Evolutionary conservation across 2,113 vertebrate species (phyloP), one percentile per base, ranked within the genome.

Genomic region (Sinocyclocheilus rhinocerous): DNA sequence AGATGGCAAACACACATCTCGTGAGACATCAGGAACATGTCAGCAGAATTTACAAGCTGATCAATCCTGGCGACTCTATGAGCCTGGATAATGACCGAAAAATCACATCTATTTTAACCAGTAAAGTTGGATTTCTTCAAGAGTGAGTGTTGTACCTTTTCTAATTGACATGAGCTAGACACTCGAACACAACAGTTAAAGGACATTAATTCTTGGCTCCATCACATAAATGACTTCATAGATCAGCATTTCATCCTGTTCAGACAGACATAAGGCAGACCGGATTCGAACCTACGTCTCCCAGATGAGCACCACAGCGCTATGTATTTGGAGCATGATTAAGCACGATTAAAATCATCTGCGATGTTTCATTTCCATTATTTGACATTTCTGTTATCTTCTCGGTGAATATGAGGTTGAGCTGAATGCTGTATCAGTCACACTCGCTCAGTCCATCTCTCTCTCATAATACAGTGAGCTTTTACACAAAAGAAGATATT

Each of bases 121-220:
- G 2, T 33, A 33, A 33, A 3, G 29, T 33, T 33, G 29, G 29
- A 33, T 33, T 33, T 33, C 29, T 33, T 33, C 29, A 33, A 33
- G 29, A 33, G 29, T 33, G 2, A 33, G 29, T 33, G 29, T 33
- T 33, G 29, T 33, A 33, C 29, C 29, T 33, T 33, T 33, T 33
- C 29, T 33, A 33, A 33, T 2, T 33, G 29, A 33, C 29, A 77
- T 45, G 70, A 84, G 80, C 77, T 39, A 18, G 15, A 57, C 8
- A 55, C 65, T 63, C 65, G 3, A 13, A 42, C 18, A 1, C 33
- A 42, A 73, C 77, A 75, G 52, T 36, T 39, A 48, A 57, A 69
- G 59, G 87, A 81, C 70, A 50, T n/a, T 76, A 29, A 29, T 33
- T 76, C 77, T 65, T 75, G 82, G 81, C 86, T 84, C 50, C 5